These are phyloP conservation scores for Dendropsophus ebraccatus DNA, from an alignment of 2,113 vertebrate species.

Conservation along the genomic window DNA sequence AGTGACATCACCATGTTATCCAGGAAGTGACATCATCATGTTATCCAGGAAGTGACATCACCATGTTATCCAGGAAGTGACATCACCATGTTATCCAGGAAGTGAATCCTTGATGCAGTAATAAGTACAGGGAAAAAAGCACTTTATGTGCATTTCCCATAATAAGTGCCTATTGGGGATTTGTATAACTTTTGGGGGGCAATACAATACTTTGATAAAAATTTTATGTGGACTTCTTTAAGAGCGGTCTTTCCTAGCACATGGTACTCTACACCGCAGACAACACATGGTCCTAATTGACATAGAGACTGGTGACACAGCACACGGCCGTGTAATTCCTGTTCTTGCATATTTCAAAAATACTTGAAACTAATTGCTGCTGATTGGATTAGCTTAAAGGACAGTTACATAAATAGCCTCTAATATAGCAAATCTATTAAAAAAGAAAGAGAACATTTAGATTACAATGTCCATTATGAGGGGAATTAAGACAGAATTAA, in stretches of 20 bases:
- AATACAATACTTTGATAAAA: no score
- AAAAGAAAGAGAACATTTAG: not conserved
- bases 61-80: no score
- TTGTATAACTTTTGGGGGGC: no score
- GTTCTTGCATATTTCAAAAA: not conserved
- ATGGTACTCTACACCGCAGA: not conserved
- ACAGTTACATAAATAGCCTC: not conserved
- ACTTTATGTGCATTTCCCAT: no score
- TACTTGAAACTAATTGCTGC: conserved; percentile 23
- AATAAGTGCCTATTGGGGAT: no score
- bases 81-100: no score
- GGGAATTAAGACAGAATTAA: conserved; percentile 25
- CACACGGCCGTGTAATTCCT: not conserved
- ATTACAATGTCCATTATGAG: conserved; percentile 25
- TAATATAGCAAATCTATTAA: conserved; percentile 4
- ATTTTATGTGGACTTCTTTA: not conserved
- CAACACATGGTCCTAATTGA: not conserved
- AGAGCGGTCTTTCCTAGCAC: not conserved
- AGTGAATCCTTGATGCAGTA: no score
- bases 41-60: no score
- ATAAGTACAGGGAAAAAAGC: no score
- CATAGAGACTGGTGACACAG: not conserved
- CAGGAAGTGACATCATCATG: no score
- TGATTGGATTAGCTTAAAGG: conserved; percentile 20
- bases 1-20: no score